Conservation (phyloP, 2,797 vertebrate genomes). For the Acipenser ruthenus region DNA sequence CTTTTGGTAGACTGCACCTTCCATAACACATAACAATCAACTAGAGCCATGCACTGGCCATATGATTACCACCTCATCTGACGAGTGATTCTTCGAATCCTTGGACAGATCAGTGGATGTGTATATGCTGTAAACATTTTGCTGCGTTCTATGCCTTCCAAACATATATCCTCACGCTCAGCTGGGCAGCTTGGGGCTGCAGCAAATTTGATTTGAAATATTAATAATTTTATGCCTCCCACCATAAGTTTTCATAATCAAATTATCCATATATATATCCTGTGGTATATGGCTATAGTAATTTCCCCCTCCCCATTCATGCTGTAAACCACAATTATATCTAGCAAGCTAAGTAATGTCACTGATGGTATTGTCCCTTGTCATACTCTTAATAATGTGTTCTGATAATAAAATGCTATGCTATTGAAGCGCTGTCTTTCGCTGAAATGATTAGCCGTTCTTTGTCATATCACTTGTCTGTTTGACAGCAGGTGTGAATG, state of each 20-base stretch:
- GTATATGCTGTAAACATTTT: background rate
- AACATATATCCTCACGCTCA: constrained; percentile 12
- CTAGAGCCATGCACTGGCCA: background rate
- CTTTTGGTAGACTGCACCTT: background rate
- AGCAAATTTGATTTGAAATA: constrained; percentile 34
- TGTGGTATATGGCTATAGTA: constrained; percentile 43
- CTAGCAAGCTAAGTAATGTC: constrained; percentile 66
- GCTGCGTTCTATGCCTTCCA: constrained; percentile 1
- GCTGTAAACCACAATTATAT: constrained; percentile 69
- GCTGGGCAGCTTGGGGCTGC: constrained; percentile 13
- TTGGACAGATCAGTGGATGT: background rate
- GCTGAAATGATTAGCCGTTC: constrained; percentile 20
- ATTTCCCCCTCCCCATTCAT: constrained; percentile 52
- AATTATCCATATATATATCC: constrained; percentile 65
- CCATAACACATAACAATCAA: background rate
- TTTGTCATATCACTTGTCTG: constrained; percentile 64
- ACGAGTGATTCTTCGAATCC: background rate
- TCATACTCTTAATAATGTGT: constrained; percentile 72
- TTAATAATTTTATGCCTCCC: constrained; percentile 57
- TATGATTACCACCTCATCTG: background rate
- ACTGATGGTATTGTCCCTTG: constrained; percentile 66
- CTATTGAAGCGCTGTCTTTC: constrained; percentile 61
- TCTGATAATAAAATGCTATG: constrained; percentile 75
- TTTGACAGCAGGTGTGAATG: constrained; percentile 70
- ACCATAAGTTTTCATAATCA: constrained; percentile 72